Base-by-base conservation (phyloP, 2,797 vertebrate species). In the Bradypus variegatus region DNA sequence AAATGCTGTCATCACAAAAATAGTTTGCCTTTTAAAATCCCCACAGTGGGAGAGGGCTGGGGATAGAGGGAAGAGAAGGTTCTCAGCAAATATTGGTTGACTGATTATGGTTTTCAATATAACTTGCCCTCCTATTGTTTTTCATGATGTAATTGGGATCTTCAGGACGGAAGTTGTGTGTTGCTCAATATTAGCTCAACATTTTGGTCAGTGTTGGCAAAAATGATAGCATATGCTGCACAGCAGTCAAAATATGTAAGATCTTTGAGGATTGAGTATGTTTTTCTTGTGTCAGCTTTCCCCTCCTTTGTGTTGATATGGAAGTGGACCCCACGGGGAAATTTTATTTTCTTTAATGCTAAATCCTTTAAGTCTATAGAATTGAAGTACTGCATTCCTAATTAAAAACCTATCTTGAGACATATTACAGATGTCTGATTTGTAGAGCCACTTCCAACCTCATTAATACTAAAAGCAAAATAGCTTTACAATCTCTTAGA, bases 1-100 rank as follows among this genome's bases (percentile, higher is more conserved):
- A 82, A 91, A 86, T 16, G 16, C 67, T 73, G 12, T 94, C 86
- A 94, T 82, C 81, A 73, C 8, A 65, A 81, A 93, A 84, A 69
- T 77, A 90, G 76, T 89, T 86, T 86, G 73, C 18, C 48, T 23
- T 60, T 94, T 82, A 21, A n/a, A 53, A 67, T 21, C 48, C 48
- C 15, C 45, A 13, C 45, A 5, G 0, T 15, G 29, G 58, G 33
- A 0, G 12, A 60, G 48, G 29, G 38, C 38, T 85, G 29, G 58
- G 75, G 5, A 18, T 5, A 3, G 18, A 18, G 15, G 9, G 0
- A 3, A 29, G 8, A 45, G 21, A 27, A 29, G 8, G 29, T 9
- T 5, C 27, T 85, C 4, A 2, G 38, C 12, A 29, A 41, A 15
- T 8, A 1, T 15, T 5, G 3, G 64, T 33, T 50, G 38, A 13